A percentile compares a stretch with the other conserved stretches of the same genome.
phyloP scores from a whole-genome alignment of 2,888 invertebrate species.

The Netelia inedita region DNA sequence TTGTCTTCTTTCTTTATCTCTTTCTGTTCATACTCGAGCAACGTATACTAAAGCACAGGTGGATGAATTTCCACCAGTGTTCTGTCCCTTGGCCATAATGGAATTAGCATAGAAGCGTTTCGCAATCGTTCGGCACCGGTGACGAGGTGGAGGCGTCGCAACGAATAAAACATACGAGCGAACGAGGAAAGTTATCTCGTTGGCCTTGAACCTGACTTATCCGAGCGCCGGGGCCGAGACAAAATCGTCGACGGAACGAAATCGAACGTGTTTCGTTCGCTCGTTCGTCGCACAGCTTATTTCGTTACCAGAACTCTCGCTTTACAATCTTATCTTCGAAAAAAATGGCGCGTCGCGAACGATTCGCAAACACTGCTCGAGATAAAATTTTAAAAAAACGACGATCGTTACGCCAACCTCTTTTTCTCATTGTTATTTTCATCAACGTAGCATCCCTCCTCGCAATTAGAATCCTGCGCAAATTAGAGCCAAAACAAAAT shows the following conservation, averaged over 20 bases:
- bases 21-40: background rate
- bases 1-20: conserved; percentile 28
- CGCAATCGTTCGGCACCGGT: conserved; percentile 32
- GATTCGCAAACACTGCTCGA: conserved; percentile 3
- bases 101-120: conserved; percentile 52
- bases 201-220: conserved; percentile 73
- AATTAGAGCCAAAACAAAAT: too few species aligned
- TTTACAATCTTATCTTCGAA: conserved; percentile 43
- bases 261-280: conserved; percentile 29
- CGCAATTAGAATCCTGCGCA: too few species aligned
- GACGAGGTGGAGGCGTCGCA: conserved; percentile 21
- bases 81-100: conserved; percentile 36
- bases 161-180: conserved; percentile 48
- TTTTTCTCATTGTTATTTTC: too few species aligned
- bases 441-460: too few species aligned
- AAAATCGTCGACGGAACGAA: conserved; percentile 46
- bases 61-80: conserved; percentile 19
- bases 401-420: background rate
- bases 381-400: background rate
- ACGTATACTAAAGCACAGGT: conserved; percentile 1
- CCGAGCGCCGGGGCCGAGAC: conserved; percentile 49
- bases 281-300: conserved; percentile 34
- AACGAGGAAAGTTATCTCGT: conserved; percentile 66
- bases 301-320: background rate
- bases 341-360: conserved; percentile 35